phyloP scores from a whole-genome alignment of 2,113 vertebrate species.

The Charina bottae region DNA sequence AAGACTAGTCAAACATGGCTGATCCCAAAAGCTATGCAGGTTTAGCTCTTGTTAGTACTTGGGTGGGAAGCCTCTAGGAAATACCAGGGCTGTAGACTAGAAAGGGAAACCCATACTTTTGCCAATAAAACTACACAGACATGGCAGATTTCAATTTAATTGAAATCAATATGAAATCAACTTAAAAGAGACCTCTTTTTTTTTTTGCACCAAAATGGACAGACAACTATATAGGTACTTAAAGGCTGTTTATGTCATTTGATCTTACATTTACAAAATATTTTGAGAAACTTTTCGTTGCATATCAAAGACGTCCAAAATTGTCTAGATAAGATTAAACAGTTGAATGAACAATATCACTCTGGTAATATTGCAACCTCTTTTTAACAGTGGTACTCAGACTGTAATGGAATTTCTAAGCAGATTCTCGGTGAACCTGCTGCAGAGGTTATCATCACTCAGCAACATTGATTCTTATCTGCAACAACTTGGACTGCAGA shows the following conservation, averaged over 20 bases:
- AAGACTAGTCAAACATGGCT: background rate
- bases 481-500: background rate
- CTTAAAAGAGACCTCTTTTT: background rate
- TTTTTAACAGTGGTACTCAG: background rate
- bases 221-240: background rate
- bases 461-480: background rate
- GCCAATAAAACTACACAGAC: background rate
- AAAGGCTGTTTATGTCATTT: background rate
- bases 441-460: background rate
- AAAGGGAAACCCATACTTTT: background rate
- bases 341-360: background rate
- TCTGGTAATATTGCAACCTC: background rate
- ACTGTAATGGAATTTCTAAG: background rate
- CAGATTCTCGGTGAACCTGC: background rate
- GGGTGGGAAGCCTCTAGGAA: background rate
- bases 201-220: background rate
- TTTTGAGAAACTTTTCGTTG: background rate
- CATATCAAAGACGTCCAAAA: background rate
- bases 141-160: background rate
- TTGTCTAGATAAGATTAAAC: background rate
- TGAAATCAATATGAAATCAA: background rate
- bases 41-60: background rate
- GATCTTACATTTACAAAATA: background rate
- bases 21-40: background rate
- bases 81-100: background rate